phyloP scores from a whole-genome alignment of 2,113 vertebrate genomes.

The Neogobius melanostomus region DNA sequence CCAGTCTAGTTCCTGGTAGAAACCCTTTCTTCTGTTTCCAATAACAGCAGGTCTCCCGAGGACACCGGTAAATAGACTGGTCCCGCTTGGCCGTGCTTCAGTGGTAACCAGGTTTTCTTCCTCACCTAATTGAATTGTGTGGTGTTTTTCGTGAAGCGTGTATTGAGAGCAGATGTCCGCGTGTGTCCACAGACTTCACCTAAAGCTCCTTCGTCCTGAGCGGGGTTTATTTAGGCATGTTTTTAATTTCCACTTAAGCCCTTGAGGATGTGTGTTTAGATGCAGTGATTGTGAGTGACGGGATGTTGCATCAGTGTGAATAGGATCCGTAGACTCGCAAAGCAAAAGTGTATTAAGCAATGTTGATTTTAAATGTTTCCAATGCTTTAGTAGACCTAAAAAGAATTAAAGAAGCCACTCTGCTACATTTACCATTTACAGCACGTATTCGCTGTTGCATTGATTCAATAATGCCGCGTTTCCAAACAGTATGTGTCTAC shows the following conservation, averaged over 20 bases:
- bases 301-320: not conserved
- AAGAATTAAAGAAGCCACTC: too few species aligned
- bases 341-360: too few species aligned
- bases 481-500: too few species aligned
- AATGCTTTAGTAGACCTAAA: too few species aligned
- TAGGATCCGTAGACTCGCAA: not conserved
- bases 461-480: too few species aligned
- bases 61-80: constrained; percentile 19
- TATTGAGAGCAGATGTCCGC: constrained; percentile 71
- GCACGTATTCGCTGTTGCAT: too few species aligned
- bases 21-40: constrained; percentile 10
- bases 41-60: constrained; percentile 4
- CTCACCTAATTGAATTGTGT: constrained; percentile 60
- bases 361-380: too few species aligned
- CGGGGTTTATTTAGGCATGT: constrained; percentile 51
- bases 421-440: too few species aligned
- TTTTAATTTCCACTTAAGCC: constrained; percentile 60
- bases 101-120: constrained; percentile 48
- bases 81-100: constrained; percentile 53
- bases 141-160: constrained; percentile 48
- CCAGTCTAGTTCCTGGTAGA: constrained; percentile 8
- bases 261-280: constrained; percentile 31
- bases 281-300: not conserved
- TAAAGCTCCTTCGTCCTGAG: constrained; percentile 44
- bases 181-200: constrained; percentile 19